Evolutionary conservation across 2,888 invertebrate species (phyloP), one percentile per base, ranked within the genome.

Genomic region (Linnaemya vulpina): DNA sequence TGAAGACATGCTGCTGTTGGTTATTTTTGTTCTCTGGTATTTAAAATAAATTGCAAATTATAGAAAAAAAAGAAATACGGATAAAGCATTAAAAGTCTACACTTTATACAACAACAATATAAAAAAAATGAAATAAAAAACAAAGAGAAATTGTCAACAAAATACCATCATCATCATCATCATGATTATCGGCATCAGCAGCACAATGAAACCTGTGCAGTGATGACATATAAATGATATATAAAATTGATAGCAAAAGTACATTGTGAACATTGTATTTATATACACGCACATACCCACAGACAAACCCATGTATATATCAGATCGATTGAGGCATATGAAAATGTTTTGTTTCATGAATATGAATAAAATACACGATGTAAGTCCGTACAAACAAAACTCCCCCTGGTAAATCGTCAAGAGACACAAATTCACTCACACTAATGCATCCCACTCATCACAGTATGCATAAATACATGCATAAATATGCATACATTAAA

Each of bases 221-320:
- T 81, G 77, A 80, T 77, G 77, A 81, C 84, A 80, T 77, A 68
- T 68, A 81, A 81, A 80, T 71, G 75, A 73, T 68, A 49, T 53
- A 71, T 60, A 51, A 67, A 78, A 71, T 17, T 73, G 79, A 74
- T 63, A 68, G 77, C 62, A 77, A n/a, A n/a, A 49, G 63, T 63
- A 38, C n/a, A 46, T 55, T 30, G 30, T 30, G 30, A 30, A 55
- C 49, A 67, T 11, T 40, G 40, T 13, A 40, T 13, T 11, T 40
- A 53, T 30, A 15, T 15, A 15, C 51, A 38, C 15, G 17, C 43
- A 68, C 17, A 38, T 17, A 17, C 4, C 10, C 25, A n/a, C 9
- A 60, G 20, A 30, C 43, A 58, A 20, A 75, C 22, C 20, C 40
- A 70, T 70, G 43, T 38, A 8, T 70, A 55, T 38, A 8, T 11